Conservation (phyloP, 2,888 invertebrate genomes). For the Polymixis lichenea region DNA sequence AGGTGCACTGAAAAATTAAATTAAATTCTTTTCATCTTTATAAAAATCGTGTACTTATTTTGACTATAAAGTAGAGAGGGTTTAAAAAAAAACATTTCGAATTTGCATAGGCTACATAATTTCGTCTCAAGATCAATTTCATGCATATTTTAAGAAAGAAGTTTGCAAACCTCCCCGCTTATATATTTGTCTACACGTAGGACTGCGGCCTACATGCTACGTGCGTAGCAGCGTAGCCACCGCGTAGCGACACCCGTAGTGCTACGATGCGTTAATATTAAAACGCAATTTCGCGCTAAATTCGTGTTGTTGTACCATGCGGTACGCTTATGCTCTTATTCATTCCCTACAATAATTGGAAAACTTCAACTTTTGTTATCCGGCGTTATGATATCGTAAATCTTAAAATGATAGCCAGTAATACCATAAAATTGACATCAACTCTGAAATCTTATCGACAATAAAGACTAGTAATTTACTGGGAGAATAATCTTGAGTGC, state of each 20-base stretch:
- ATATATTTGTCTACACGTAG: conserved; percentile 72
- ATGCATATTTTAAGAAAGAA: conserved; percentile 15
- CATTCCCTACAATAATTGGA: conserved; percentile 47
- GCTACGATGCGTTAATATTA: conserved; percentile 66
- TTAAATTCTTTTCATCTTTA: neutral
- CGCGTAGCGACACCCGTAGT: conserved; percentile 68
- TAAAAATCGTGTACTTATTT: neutral
- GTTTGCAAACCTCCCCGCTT: conserved; percentile 23
- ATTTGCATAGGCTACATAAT: neutral
- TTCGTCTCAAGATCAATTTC: conserved; percentile 7
- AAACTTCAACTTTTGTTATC: conserved; percentile 52
- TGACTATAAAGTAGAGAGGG: neutral
- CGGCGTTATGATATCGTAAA: conserved; percentile 31
- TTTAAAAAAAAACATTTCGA: neutral
- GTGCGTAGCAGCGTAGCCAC: conserved; percentile 75
- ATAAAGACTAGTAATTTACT: conserved; percentile 41
- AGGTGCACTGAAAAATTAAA: neutral
- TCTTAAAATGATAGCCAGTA: conserved; percentile 39
- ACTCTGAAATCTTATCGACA: conserved; percentile 30
- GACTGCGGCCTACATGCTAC: conserved; percentile 76
- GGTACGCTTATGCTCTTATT: conserved; percentile 52
- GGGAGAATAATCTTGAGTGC: conserved; percentile 21
- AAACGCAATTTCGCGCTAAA: conserved; percentile 62
- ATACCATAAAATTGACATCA: conserved; percentile 34
- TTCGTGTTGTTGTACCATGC: conserved; percentile 45